Evolutionary conservation across 2,113 vertebrate genomes (phyloP), one percentile per base, ranked within the genome.

Genomic region (Planiliza haematocheilus): DNA sequence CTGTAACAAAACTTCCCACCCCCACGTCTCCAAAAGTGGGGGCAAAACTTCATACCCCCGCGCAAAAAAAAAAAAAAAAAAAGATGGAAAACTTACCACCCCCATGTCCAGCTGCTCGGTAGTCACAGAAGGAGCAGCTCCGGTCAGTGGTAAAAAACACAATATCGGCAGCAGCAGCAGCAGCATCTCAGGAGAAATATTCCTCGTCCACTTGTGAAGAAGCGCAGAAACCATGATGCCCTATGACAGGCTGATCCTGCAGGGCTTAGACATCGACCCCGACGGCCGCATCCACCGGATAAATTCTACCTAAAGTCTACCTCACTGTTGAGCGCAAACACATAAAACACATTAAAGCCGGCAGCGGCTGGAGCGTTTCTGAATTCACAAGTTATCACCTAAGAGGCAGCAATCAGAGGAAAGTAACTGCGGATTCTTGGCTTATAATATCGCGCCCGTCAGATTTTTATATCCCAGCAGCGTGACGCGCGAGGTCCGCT

Each of bases 51-150:
- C 95, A 94, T 79, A 92, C 90, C 87, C 88, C 93, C 94, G 24
- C 14, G 45, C 30, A 56, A 13, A 42, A 34, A 24, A 16, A 39
- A 30, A 30, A 30, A 56, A 62, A 39, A 2, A 36, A 66, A 73
- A 50, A 37, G n/a, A 10, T 7, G 17, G 45, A 12, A 61, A 87
- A 95, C 97, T 97, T 93, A 97, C 97, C 93, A 95, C 95, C 90
- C 96, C 96, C 18, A 88, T 92, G 90, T 94, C 94, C 88, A 96
- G 91, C 87, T 97, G 95, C 73, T 95, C 94, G n/a, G 91, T 84
- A 10, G 83, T 89, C 48, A 83, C 74, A 62, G 93, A 92, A 6
- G 94, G 90, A 83, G 95, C 93, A 75, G 93, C 86, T 85, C 89
- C 65, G 81, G 70, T 82, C 75, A 84, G 86, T 42, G 86, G 85